Base-by-base conservation (phyloP, 2,797 vertebrate species). In the Myotis vivesi region DNA sequence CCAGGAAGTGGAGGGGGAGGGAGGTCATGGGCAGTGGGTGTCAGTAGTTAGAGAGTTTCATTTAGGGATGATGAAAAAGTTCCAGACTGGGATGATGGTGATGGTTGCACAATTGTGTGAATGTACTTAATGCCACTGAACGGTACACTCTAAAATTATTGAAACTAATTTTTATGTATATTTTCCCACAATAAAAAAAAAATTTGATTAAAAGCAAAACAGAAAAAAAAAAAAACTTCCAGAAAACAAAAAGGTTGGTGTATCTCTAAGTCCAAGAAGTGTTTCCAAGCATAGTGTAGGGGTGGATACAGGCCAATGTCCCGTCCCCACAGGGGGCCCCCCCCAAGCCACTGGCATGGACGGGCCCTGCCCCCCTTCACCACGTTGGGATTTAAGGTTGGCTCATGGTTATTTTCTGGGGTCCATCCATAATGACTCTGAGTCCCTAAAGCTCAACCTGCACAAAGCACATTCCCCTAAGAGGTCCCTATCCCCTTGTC, bases 291-390 rank as follows among this genome's bases (percentile, higher is more conserved):
- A 15, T 4, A 13, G 46, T 38, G 53, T 1, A 2, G 20, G 9
- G 28, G 0, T 51, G 23, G 59, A 33, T 4, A 38, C 9, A 30
- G 49, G 33, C 38, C 38, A 30, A 13, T 15, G 53, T 41, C 28
- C 59, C 28, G 1, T 55, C 2, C 25, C 17, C 1, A 13, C 3
- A 0, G 1, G 7, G 38, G 28, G 22, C 44, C 66, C n/a, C 8
- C 8, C 85, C 44, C 57, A 19, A 46, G 22, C 53, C 36, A n/a
- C 19, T 22, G 33, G 17, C 66, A 55, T 17, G 17, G 44, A 22
- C 12, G 4, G 16, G 30, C 3, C 5, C 51, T 49, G 0, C 15
- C 46, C 16, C 64, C 33, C 25, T 23, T 41, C 57, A 46, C 25
- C 23, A 3, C 5, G 13, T 4, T 49, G 36, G 51, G 44, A 46